phyloP scores from a whole-genome alignment of 2,888 invertebrate species.

The Euzophera pinguis region DNA sequence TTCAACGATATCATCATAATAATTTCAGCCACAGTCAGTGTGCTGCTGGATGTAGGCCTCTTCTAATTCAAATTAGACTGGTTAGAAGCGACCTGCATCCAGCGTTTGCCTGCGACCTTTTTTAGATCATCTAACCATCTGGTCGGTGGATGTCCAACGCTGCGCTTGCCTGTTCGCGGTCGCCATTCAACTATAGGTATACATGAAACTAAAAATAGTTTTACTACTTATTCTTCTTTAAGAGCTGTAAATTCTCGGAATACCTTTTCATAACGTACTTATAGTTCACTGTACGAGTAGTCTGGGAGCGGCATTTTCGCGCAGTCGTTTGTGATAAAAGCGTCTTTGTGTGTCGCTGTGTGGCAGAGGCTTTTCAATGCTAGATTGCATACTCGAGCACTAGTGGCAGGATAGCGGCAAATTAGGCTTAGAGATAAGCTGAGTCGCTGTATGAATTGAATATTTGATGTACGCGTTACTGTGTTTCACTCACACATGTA shows the following conservation, averaged over 20 bases:
- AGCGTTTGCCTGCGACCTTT: too few species aligned
- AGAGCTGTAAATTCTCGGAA: background rate
- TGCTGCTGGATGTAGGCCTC: too few species aligned
- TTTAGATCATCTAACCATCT: too few species aligned
- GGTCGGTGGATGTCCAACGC: too few species aligned
- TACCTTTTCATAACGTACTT: background rate
- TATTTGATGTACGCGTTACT: background rate
- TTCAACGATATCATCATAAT: too few species aligned
- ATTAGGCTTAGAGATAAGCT: conserved; percentile 14
- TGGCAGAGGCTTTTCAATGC: conserved; percentile 52
- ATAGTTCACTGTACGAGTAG: conserved; percentile 39
- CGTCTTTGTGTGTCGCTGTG: conserved; percentile 58
- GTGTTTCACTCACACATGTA: background rate
- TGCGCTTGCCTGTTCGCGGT: too few species aligned
- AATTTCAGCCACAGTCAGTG: too few species aligned
- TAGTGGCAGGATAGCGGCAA: conserved; percentile 22
- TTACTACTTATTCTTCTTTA: background rate
- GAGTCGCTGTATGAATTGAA: background rate
- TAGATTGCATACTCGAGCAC: conserved; percentile 47
- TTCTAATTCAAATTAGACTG: too few species aligned
- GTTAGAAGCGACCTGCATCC: too few species aligned
- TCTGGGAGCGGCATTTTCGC: conserved; percentile 42
- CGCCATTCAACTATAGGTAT: too few species aligned
- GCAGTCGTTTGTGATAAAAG: conserved; percentile 59
- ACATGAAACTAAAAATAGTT: background rate